Percentiles rank a stretch among this genome's conserved stretches.
These are phyloP conservation scores for Heterochromis multidens DNA, from an alignment of 2,113 vertebrate species.

Conservation along the genomic window DNA sequence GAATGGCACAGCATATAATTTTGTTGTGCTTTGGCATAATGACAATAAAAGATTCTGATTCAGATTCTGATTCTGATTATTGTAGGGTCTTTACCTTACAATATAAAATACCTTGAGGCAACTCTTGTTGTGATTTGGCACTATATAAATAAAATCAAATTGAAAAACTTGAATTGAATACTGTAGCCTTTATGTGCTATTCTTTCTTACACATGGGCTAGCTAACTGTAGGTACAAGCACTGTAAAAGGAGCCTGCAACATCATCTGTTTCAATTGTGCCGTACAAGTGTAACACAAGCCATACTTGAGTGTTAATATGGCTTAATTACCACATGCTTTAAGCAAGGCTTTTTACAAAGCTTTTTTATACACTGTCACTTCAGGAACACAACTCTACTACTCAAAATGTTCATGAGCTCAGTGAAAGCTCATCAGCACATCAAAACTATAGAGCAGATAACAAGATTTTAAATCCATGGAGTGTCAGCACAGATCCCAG, in stretches of 20 bases:
- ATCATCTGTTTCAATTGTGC: background rate
- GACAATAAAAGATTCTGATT: no score
- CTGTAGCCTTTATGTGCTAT: background rate
- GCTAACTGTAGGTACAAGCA: background rate
- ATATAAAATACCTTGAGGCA: no score
- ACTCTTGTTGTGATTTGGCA: no score
- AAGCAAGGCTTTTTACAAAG: background rate
- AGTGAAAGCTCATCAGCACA: constrained; percentile 16
- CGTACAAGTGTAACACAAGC: background rate
- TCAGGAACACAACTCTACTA: background rate
- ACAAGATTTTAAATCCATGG: constrained; percentile 9
- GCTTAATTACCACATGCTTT: constrained; percentile 9
- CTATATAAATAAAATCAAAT: no score
- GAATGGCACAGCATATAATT: no score
- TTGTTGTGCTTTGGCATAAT: no score
- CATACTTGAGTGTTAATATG: background rate
- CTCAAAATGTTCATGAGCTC: background rate
- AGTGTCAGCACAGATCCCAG: constrained; percentile 4
- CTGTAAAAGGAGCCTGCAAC: background rate
- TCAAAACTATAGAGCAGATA: constrained; percentile 14
- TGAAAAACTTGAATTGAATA: no score
- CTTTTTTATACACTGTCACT: background rate
- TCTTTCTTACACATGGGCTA: background rate
- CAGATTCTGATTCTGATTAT: no score
- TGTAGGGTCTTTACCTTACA: no score